Conservation (phyloP, 2,888 invertebrate genomes). For the Cantharis nigra region DNA sequence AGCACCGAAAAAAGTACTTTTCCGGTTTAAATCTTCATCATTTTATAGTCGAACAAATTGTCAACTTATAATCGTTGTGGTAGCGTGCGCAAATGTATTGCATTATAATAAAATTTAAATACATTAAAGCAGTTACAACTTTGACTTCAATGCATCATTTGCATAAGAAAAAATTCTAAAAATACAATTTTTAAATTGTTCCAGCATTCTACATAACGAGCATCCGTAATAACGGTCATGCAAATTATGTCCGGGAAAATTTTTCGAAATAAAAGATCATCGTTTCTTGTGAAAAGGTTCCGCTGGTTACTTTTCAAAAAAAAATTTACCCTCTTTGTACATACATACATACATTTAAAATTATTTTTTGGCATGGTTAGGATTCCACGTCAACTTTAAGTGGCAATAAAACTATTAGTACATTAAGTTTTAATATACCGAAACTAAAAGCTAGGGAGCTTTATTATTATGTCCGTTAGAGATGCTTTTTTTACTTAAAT, state of each 20-base stretch:
- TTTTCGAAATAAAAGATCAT: neutral
- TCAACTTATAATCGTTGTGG: conserved; percentile 28
- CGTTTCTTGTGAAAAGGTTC: neutral
- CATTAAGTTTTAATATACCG: no score
- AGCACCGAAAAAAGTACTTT: conserved; percentile 46
- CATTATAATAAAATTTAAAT: conserved; percentile 16
- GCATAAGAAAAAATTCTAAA: neutral
- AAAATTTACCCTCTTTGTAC: neutral
- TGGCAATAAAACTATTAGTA: no score
- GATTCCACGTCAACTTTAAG: no score
- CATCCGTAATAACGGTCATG: neutral
- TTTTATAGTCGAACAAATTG: conserved; percentile 45
- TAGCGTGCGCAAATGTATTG: conserved; percentile 10
- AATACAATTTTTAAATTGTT: neutral
- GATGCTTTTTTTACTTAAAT: neutral
- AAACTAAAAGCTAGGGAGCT: no score
- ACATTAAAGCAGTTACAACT: neutral
- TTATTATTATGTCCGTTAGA: neutral
- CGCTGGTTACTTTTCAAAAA: neutral
- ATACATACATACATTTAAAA: no score
- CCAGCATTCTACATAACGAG: neutral
- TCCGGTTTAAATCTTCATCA: conserved; percentile 50
- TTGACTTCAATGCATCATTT: neutral
- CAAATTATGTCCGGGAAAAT: neutral
- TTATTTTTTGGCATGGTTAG: no score